Evolutionary conservation across 1,140 invertebrate species (phyloP), one percentile per base, ranked within the genome.

Genomic region (Macrosteles quadrilineatus): DNA sequence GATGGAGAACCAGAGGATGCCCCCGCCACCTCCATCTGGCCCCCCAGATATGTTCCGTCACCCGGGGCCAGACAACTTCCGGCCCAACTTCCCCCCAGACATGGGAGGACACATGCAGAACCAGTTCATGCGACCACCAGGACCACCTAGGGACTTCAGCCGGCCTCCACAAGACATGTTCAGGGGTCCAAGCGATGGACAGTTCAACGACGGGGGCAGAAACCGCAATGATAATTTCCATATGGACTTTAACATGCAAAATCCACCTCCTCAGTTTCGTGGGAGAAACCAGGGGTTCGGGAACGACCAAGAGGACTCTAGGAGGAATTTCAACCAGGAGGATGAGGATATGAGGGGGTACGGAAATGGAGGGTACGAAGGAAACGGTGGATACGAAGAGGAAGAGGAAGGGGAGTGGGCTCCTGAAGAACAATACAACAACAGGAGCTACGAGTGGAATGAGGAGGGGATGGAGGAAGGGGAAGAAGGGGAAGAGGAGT

Each of bases 401-500:
- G 45, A 69, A 30, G 53, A 55, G 14, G 70, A 72, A 31, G 59
- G 67, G 4, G 70, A 72, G 29, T 32, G 66, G 53, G 32, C 47
- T 30, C 23, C 66, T 11, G 55, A 71, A 23, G 43, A 36, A 43
- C 23, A 45, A n/a, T 59, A 32, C 29, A 59, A 32, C n/a, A 31
- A 66, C 23, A 59, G 32, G 17, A 32, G 59, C 4, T 63, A 68
- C 32, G 65, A 68, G 17, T 64, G 64, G 32, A 29, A 67, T 23
- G 68, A 72, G 32, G 50, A 67, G 12, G 27, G 64, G n/a, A 43
- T 53, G 19, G 59, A 69, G 0, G 71, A 71, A 31, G 70, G 40
- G 3, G 63, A 67, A 32, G 14, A 63, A 9, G 47, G 12, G 17
- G 19, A 31, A n/a, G 69, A 57, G 47, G 47, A 65, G 32, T 36